phyloP scores from a whole-genome alignment of 2,888 invertebrate species.

The Agrilus mali region DNA sequence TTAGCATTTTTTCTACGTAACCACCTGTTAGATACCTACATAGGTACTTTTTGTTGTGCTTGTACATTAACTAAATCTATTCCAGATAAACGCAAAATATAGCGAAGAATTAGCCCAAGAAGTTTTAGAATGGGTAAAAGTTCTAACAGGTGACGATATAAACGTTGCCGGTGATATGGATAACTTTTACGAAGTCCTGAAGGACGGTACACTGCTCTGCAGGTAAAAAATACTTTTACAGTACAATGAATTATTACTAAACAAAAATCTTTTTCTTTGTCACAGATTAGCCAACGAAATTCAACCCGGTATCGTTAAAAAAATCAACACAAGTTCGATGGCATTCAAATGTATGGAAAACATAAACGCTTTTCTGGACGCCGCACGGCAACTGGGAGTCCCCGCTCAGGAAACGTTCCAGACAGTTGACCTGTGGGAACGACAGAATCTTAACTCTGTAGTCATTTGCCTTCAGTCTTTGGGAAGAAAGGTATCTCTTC shows the following conservation, averaged over 20 bases:
- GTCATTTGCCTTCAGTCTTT: slow-evolving; percentile 90
- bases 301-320: slow-evolving; percentile 77
- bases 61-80: slow-evolving; percentile 22
- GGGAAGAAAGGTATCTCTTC: slow-evolving; percentile 69
- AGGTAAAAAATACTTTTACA: slow-evolving; percentile 40
- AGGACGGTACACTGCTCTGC: slow-evolving; percentile 85
- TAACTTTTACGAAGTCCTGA: slow-evolving; percentile 83
- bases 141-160: slow-evolving; percentile 72
- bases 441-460: slow-evolving; percentile 90
- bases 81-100: slow-evolving; percentile 95
- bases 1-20: background rate
- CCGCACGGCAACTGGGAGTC: slow-evolving; percentile 76
- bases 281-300: slow-evolving; percentile 73
- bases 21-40: background rate
- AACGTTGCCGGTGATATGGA: slow-evolving; percentile 85
- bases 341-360: slow-evolving; percentile 99
- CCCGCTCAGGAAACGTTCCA: slow-evolving; percentile 92
- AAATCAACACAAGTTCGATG: slow-evolving; percentile 75
- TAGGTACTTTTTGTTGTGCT: too few species aligned
- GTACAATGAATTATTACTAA: background rate
- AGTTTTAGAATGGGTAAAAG: slow-evolving; percentile 84
- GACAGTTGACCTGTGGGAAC: slow-evolving; percentile 94
- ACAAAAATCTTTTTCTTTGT: slow-evolving; percentile 4
- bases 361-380: slow-evolving; percentile 84
- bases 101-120: slow-evolving; percentile 88